Percentiles rank a stretch among this genome's conserved stretches.
phyloP scores from a whole-genome alignment of 2,888 invertebrate species.

The Pseudoips prasinana region DNA sequence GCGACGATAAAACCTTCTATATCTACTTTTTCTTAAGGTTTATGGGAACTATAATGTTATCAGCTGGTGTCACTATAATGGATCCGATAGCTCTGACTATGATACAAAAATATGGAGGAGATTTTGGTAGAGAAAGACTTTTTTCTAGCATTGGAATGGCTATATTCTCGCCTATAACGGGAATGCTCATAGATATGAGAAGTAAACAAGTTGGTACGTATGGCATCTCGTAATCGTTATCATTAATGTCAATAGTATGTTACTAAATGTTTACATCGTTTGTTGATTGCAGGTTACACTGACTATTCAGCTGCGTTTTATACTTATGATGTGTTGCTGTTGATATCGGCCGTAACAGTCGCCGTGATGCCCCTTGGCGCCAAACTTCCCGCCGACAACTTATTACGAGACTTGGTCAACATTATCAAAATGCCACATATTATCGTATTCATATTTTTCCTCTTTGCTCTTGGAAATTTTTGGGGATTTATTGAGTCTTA shows the following conservation, averaged over 20 bases:
- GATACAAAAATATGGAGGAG: slow-evolving; percentile 92
- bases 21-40: slow-evolving; percentile 91
- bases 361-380: slow-evolving; percentile 90
- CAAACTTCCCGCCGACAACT: slow-evolving; percentile 89
- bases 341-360: slow-evolving; percentile 88
- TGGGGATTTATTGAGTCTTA: slow-evolving; percentile 96
- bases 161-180: slow-evolving; percentile 90
- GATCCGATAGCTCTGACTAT: slow-evolving; percentile 93
- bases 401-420: slow-evolving; percentile 87
- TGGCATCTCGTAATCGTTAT: slow-evolving; percentile 62
- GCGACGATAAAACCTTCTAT: slow-evolving; percentile 90
- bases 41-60: slow-evolving; percentile 90
- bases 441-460: slow-evolving; percentile 89
- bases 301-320: slow-evolving; percentile 95
- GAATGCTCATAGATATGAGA: slow-evolving; percentile 88
- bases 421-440: slow-evolving; percentile 91
- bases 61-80: slow-evolving; percentile 93
- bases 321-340: slow-evolving; percentile 87
- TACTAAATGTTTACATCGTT: slow-evolving; percentile 57
- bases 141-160: slow-evolving; percentile 93
- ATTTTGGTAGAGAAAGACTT: slow-evolving; percentile 90
- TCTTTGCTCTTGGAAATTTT: slow-evolving; percentile 91
- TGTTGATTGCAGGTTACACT: slow-evolving; percentile 85
- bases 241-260: slow-evolving; percentile 61
- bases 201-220: slow-evolving; percentile 81